Conservation (phyloP, 2,888 invertebrate species). For the Mesorhabditis belari region DNA sequence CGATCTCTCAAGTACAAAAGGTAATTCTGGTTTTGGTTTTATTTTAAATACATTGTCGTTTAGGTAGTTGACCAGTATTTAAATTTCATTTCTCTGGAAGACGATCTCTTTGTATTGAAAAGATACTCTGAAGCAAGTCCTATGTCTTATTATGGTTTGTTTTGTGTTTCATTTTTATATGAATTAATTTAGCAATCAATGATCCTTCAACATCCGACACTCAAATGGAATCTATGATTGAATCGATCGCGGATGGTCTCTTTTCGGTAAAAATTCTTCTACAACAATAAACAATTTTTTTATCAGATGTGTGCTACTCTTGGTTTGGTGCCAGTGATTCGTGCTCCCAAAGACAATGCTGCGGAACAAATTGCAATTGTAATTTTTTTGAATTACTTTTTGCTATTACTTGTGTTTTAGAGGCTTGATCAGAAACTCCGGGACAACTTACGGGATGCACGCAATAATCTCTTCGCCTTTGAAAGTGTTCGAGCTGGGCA, state of each 20-base stretch:
- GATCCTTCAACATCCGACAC: slow-evolving; percentile 63
- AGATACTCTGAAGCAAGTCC: slow-evolving; percentile 84
- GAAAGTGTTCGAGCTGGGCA: slow-evolving; percentile 63
- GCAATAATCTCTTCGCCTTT: slow-evolving; percentile 80
- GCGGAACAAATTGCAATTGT: slow-evolving; percentile 85
- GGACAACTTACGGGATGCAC: too few relatives aligned
- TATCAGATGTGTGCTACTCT: slow-evolving; percentile 78
- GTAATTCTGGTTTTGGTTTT: slow-evolving; percentile 54
- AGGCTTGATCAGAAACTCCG: slow-evolving; percentile 91
- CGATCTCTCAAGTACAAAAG: slow-evolving; percentile 73
- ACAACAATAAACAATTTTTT: neutral
- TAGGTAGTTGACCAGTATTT: slow-evolving; percentile 92
- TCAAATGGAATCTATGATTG: slow-evolving; percentile 89
- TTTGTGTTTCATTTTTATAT: neutral
- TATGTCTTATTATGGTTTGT: slow-evolving; percentile 81
- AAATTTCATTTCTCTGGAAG: slow-evolving; percentile 94
- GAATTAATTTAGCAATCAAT: slow-evolving; percentile 35
- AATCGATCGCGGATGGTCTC: slow-evolving; percentile 85
- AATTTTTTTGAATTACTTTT: neutral
- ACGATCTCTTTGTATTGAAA: slow-evolving; percentile 75
- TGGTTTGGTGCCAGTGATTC: slow-evolving; percentile 82
- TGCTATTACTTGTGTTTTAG: slow-evolving; percentile 27
- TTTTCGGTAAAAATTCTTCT: slow-evolving; percentile 72
- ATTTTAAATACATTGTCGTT: slow-evolving; percentile 19
- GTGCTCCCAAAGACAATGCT: slow-evolving; percentile 87